A percentile compares a stretch with the other conserved stretches of the same genome.
Evolutionary conservation across 2,888 invertebrate genomes (phyloP).

Genomic region (Hedya salicella): DNA sequence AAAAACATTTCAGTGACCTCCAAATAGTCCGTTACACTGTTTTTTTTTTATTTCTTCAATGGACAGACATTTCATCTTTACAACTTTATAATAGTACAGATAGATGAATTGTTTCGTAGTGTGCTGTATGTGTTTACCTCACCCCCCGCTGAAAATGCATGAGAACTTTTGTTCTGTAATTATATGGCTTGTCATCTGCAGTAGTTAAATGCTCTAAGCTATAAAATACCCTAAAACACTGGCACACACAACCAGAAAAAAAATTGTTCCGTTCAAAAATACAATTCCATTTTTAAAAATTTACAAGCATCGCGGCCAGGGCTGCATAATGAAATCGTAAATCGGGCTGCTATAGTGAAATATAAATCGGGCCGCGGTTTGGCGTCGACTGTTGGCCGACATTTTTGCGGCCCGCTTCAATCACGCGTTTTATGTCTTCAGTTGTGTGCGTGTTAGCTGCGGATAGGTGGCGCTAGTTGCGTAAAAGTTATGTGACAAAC

Average conservation of each 20-base stretch:
- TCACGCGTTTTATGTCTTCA: slow-evolving; percentile 62
- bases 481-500: neutral
- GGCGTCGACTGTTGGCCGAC: slow-evolving; percentile 72
- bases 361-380: slow-evolving; percentile 75
- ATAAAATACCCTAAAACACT: slow-evolving; percentile 22
- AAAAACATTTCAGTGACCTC: no score
- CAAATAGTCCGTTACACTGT: no score
- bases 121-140: no score
- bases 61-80: no score
- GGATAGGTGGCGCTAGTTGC: slow-evolving; percentile 33
- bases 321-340: slow-evolving; percentile 75
- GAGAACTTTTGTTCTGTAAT: no score
- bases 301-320: slow-evolving; percentile 45
- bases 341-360: slow-evolving; percentile 70
- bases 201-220: no score
- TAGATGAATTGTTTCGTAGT: no score
- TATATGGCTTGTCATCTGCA: no score
- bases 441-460: slow-evolving; percentile 10
- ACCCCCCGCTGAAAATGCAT: no score
- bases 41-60: no score
- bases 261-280: slow-evolving; percentile 29
- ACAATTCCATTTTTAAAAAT: slow-evolving; percentile 43
- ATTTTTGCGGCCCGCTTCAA: slow-evolving; percentile 77
- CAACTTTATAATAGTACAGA: no score
- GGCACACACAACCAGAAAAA: slow-evolving; percentile 11